A percentile compares a stretch with the other conserved stretches of the same genome.
These are phyloP conservation scores for Hestina assimilis DNA, from an alignment of 1,140 invertebrate species.

Conservation along the genomic window DNA sequence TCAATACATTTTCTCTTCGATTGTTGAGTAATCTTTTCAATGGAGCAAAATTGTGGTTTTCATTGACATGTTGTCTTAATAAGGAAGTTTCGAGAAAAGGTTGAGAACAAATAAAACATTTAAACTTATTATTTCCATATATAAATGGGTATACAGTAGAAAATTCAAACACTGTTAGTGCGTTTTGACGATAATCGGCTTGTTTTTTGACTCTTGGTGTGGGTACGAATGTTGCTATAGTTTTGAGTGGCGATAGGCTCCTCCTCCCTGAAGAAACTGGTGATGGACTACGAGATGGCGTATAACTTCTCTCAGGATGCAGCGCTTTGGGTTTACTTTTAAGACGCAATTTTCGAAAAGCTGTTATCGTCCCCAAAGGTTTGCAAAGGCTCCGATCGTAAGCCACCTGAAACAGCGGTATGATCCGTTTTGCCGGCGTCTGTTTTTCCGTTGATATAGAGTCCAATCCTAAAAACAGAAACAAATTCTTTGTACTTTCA, in stretches of 20 bases:
- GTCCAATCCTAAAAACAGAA: constrained; percentile 69
- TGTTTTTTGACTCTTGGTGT: constrained; percentile 32
- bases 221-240: background rate
- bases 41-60: constrained; percentile 49
- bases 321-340: constrained; percentile 21
- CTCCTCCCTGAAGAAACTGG: constrained; percentile 15
- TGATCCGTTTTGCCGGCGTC: constrained; percentile 74
- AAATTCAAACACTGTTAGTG: constrained; percentile 59
- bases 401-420: constrained; percentile 68
- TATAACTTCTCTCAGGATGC: constrained; percentile 20
- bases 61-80: constrained; percentile 55
- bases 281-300: constrained; percentile 50
- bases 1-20: constrained; percentile 55
- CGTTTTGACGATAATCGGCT: constrained; percentile 55
- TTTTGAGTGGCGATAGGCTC: constrained; percentile 23
- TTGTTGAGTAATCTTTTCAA: constrained; percentile 63
- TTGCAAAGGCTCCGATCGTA: constrained; percentile 66
- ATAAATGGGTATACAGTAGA: constrained; percentile 66
- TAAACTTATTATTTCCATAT: constrained; percentile 66
- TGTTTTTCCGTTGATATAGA: constrained; percentile 38
- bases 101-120: constrained; percentile 65
- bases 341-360: constrained; percentile 49
- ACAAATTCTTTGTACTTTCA: constrained; percentile 38
- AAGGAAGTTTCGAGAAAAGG: constrained; percentile 52
- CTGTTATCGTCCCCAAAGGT: constrained; percentile 56